Evolutionary conservation across 2,888 invertebrate species (phyloP).

Genomic region (Zhengitettix transpicula): DNA sequence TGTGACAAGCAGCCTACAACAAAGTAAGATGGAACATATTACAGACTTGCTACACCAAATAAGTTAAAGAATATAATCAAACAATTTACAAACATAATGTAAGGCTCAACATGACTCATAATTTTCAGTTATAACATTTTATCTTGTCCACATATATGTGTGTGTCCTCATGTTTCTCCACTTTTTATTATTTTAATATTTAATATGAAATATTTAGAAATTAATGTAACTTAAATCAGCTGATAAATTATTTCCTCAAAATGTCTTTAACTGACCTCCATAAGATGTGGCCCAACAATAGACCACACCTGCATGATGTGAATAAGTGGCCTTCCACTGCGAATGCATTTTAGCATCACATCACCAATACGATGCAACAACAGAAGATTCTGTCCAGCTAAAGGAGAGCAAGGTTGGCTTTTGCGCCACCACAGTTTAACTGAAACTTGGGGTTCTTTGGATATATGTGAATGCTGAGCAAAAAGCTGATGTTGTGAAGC

Average conservation of each 20-base stretch:
- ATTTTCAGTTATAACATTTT: no score
- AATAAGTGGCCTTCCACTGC: constrained; percentile 71
- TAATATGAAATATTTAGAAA: no score
- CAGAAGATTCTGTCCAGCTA: constrained; percentile 22
- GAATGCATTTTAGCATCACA: constrained; percentile 70
- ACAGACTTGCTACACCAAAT: no score
- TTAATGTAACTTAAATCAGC: no score
- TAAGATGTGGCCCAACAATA: constrained; percentile 79
- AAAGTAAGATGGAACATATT: not conserved
- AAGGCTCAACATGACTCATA: no score
- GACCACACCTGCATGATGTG: constrained; percentile 89
- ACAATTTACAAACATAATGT: no score
- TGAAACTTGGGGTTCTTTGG: constrained; percentile 14
- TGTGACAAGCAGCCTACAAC: constrained; percentile 72
- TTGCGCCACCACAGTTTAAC: constrained; percentile 25
- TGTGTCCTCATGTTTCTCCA: no score
- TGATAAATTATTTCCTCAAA: no score
- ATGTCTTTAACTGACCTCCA: constrained; percentile 46
- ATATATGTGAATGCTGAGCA: constrained; percentile 16
- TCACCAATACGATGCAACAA: constrained; percentile 74
- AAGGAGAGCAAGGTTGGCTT: constrained; percentile 5
- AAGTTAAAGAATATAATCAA: no score
- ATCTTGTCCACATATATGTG: no score
- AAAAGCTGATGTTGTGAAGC: constrained; percentile 69
- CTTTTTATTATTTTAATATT: no score